phyloP scores from a whole-genome alignment of 2,888 invertebrate genomes.

The Biston stratarius region DNA sequence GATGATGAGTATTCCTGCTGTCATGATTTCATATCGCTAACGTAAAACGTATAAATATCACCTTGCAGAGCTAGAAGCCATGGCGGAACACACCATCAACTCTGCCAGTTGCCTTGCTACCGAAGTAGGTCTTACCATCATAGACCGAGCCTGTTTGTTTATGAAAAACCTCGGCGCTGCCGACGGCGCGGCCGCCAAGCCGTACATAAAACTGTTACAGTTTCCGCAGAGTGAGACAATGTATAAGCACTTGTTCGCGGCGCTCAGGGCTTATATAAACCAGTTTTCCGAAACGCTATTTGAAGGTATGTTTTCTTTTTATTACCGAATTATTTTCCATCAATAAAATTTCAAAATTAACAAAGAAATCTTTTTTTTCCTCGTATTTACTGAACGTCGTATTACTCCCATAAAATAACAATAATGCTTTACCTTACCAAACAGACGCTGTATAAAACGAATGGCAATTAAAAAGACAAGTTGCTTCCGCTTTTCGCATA shows the following conservation, averaged over 20 bases:
- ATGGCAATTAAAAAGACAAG: no score
- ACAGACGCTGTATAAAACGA: no score
- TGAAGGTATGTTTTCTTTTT: constrained; percentile 85
- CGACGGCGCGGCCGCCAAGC: constrained; percentile 93
- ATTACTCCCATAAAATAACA: no score
- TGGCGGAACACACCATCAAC: constrained; percentile 75
- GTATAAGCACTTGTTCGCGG: constrained; percentile 96
- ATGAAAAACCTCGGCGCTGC: constrained; percentile 92
- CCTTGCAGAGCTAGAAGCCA: constrained; percentile 71
- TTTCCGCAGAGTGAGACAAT: constrained; percentile 96
- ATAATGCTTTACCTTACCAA: no score
- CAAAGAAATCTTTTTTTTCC: neutral
- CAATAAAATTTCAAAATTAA: neutral
- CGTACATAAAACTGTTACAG: constrained; percentile 95
- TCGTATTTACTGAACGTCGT: no score
- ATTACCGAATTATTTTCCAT: neutral
- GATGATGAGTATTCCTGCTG: no score
- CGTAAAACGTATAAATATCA: no score
- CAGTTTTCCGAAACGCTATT: constrained; percentile 94
- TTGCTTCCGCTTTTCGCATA: no score
- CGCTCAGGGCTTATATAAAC: constrained; percentile 96
- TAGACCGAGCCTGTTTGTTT: constrained; percentile 95
- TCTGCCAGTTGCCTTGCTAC: constrained; percentile 89
- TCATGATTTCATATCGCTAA: no score
- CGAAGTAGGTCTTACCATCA: constrained; percentile 94